Base-by-base conservation (phyloP, 2,113 vertebrate species). In the Anolis sagrei region DNA sequence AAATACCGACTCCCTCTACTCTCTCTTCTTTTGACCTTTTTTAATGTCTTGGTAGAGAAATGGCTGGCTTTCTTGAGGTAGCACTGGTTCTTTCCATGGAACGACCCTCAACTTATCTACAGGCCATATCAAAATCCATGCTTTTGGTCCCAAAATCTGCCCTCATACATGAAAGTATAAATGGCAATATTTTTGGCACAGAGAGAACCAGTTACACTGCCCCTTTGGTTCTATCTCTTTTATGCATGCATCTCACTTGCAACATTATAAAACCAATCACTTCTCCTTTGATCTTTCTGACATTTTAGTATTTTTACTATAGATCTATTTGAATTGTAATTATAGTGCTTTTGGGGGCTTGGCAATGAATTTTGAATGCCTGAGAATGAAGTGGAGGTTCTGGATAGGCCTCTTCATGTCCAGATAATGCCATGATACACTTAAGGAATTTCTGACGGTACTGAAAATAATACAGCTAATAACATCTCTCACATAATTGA, bases 401-500 rank as follows among this genome's bases (percentile, higher is more conserved):
- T 61, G 86, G 69, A 79, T 23, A 9, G 29, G 51, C 76, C 76
- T 89, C 81, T 87, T 86, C 89, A 85, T 34, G 87, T 89, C 90
- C 85, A 85, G 93, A 48, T 16, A 87, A 86, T 77, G 36, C 82
- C 83, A 92, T 29, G 88, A 79, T 82, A 86, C 89, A 91, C 23
- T 68, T 29, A 34, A 23, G 89, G 83, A 77, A 85, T 36, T 92
- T 76, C 87, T 84, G n/a, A 58, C 73, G 88, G 91, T 87, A 87
- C 29, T 49, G 36, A 90, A 90, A 78, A 73, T 73, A 27, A 84
- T 9, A 25, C 11, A 76, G 77, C 79, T 80, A 85, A 92, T 92
- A 91, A 93, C 51, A 93, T 79, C 85, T 86, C 94, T 90, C 92
- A 95, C 90, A 82, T 88, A 61, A 89, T 90, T 92, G 84, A 87